These are phyloP conservation scores for Sturmia bella DNA, from an alignment of 2,888 invertebrate species.

Conservation along the genomic window DNA sequence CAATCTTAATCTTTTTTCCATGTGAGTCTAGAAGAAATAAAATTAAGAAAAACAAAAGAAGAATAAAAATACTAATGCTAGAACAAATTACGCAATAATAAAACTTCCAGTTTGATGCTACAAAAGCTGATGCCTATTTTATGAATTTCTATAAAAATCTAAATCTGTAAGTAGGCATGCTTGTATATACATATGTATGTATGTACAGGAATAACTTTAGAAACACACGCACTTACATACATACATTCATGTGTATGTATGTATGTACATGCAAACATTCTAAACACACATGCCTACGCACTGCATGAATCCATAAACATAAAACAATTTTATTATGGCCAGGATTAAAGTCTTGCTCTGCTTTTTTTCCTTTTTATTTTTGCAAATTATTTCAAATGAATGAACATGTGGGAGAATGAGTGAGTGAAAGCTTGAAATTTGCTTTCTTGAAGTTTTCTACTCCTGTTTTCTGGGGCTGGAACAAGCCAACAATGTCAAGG, in stretches of 20 bases:
- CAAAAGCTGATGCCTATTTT: slow-evolving; percentile 51
- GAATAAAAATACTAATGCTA: slow-evolving; percentile 40
- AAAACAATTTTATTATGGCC: slow-evolving; percentile 32
- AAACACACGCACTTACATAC: neutral
- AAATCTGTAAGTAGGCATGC: neutral
- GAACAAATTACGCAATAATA: slow-evolving; percentile 54
- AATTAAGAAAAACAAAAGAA: slow-evolving; percentile 42
- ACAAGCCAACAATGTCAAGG: neutral
- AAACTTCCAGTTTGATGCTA: slow-evolving; percentile 56
- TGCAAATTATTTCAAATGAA: neutral
- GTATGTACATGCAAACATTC: neutral
- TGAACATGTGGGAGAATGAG: slow-evolving; percentile 9
- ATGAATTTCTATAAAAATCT: slow-evolving; percentile 37
- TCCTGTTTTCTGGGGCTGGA: neutral
- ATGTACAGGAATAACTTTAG: too few species aligned
- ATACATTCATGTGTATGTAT: neutral
- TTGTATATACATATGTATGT: too few species aligned
- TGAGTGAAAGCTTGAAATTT: slow-evolving; percentile 10
- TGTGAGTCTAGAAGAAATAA: slow-evolving; percentile 12
- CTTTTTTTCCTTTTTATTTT: neutral
- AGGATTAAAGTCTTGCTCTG: slow-evolving; percentile 31
- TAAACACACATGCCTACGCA: neutral
- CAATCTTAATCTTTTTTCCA: slow-evolving; percentile 38
- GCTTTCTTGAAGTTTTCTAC: slow-evolving; percentile 22
- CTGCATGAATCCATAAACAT: too few species aligned